Evolutionary conservation across 2,888 invertebrate genomes (phyloP), one percentile per base, ranked within the genome.

Genomic region (Leptogaster cylindrica): DNA sequence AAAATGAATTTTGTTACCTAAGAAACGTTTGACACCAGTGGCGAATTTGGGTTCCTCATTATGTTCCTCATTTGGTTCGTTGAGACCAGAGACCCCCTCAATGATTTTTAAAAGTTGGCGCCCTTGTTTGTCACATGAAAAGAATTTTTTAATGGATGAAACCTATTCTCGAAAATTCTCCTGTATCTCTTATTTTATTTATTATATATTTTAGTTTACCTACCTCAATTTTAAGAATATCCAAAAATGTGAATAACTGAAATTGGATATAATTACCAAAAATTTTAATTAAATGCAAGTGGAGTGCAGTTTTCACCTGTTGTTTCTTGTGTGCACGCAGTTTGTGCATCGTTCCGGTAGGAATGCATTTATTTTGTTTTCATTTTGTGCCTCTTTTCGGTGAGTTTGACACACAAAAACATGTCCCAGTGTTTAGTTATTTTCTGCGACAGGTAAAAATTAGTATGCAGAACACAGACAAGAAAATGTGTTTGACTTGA

Each of bases 401-500:
- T 18, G 10, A 4, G 27, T 12, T 4, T n/a, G 2, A 16, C 51
- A 25, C 44, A n/a, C 6, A n/a, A n/a, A 12, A 31, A 31, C 10
- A 12, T 20, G 18, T 8, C 33, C 12, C 33, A 16, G 4, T 7
- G 18, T 4, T 31, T 36, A 12, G 36, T 36, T 14, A 36, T 6
- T 36, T 4, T 36, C 36, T 14, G 12, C n/a, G 36, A 12, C 36
- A 12, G 51, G 31, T 23, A 63, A 23, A n/a, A 65, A 70, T 71
- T 71, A 71, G 67, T 68, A 70, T 71, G 65, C 70, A 68, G 48
- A 28, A 48, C 27, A 36, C 63, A 66, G 55, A 46, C 51, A 33
- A 69, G 70, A 68, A 68, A 70, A 72, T 69, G 71, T 73, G 73
- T 74, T 69, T 71, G 68, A 71, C 72, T 73, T 73, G 75, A 75